These are phyloP conservation scores for Ceryle rudis DNA, from an alignment of 2,797 vertebrate genomes.

Conservation along the genomic window DNA sequence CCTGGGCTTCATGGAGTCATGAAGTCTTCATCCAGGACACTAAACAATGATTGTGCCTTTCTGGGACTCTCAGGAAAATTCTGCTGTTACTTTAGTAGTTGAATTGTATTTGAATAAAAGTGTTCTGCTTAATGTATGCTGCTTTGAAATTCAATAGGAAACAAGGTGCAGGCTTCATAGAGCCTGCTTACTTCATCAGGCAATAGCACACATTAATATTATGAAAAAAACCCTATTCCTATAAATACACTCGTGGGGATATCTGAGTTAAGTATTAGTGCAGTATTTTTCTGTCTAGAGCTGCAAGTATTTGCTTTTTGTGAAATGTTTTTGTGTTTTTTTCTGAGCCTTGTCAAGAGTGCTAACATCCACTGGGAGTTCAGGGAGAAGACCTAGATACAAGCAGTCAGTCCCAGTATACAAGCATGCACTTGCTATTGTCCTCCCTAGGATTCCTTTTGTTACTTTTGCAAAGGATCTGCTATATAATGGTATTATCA, in stretches of 20 bases:
- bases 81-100: not conserved
- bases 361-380: not conserved
- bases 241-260: not conserved
- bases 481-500: not conserved
- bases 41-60: not conserved
- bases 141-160: not conserved
- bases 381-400: not conserved
- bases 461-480: not conserved
- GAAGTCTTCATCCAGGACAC: not conserved
- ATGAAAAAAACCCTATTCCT: not conserved
- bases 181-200: not conserved
- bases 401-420: not conserved
- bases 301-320: not conserved
- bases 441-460: not conserved
- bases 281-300: not conserved
- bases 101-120: not conserved
- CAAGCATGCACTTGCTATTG: not conserved
- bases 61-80: not conserved
- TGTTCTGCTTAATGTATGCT: not conserved
- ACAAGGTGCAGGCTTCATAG: rapidly evolving
- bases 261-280: not conserved
- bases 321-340: not conserved
- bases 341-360: not conserved
- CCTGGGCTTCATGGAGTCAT: not conserved
- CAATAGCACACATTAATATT: not conserved